Evolutionary conservation across 2,113 vertebrate species (phyloP), one percentile per base, ranked within the genome.

Genomic region (Cardinalis cardinalis): DNA sequence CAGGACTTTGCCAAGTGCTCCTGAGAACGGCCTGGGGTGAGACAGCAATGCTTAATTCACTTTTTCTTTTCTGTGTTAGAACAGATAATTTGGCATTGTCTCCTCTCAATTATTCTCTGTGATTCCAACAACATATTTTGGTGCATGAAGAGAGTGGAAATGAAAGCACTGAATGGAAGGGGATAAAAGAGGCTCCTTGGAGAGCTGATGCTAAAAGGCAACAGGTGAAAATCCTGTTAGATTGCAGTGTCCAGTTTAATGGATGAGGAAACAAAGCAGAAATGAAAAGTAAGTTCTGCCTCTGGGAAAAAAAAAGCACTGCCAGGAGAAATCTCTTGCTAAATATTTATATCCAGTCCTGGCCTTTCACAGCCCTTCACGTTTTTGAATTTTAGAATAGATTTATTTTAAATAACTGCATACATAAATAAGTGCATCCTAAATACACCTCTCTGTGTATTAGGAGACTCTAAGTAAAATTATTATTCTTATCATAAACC

Each of bases 151-250:
- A 72, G 66, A 87, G 18, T 38, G 46, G 77, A 69, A 72, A 79
- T 89, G 29, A 58, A 92, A 87, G 64, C 49, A 3, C 9, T 84
- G 79, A 93, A 71, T 38, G 38, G 32, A 28, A 60, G 12, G 25
- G 60, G 49, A 89, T 44, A 58, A 88, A 96, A 93, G 88, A 91
- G 76, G 56, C 65, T 92, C 87, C 83, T 88, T 24, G 41, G 82
- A 81, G 69, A 56, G 72, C 0, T 77, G 72, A 46, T 64, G 44
- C 13, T 71, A 46, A n/a, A 55, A 86, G 69, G 65, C 79, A 75
- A 34, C 69, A 95, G 80, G 73, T 95, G 92, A 84, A 87, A 92
- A 49, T 65, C 84, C 46, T 87, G 66, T 72, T 90, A 29, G 58
- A 29, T 95, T 82, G 72, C 73, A 40, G 3, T 48, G 73, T 75